A percentile compares a stretch with the other conserved stretches of the same genome.
These are phyloP conservation scores for Alloscopus bannaensis DNA, from an alignment of 2,888 invertebrate genomes.

Conservation along the genomic window DNA sequence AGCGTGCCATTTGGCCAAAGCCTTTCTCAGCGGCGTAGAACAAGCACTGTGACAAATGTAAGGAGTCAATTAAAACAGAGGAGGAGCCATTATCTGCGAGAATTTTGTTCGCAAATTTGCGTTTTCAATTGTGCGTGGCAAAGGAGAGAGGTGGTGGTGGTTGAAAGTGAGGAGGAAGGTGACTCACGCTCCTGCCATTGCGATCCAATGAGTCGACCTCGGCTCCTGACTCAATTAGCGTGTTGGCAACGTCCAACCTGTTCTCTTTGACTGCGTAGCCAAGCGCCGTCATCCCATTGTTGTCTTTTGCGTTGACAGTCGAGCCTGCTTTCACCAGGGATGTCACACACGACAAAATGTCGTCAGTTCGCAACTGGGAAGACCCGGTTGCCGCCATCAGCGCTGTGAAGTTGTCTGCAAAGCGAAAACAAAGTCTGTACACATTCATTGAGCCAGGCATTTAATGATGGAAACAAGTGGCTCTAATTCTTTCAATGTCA, in stretches of 20 bases:
- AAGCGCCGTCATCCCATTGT: constrained; percentile 58
- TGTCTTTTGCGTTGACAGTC: constrained; percentile 49
- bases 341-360: constrained; percentile 37
- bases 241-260: constrained; percentile 45
- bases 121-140: too few relatives aligned
- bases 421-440: too few relatives aligned
- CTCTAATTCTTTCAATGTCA: too few relatives aligned
- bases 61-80: too few relatives aligned
- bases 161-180: not conserved
- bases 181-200: constrained; percentile 57
- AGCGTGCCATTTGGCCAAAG: constrained; percentile 34
- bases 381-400: constrained; percentile 65
- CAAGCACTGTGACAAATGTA: constrained; percentile 37
- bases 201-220: constrained; percentile 53
- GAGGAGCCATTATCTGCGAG: too few relatives aligned
- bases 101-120: too few relatives aligned
- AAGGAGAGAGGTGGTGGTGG: constrained; percentile 4
- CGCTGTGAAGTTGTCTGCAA: constrained; percentile 62
- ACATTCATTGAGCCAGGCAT: too few relatives aligned
- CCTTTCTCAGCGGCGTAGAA: constrained; percentile 63
- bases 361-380: constrained; percentile 45
- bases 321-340: constrained; percentile 50
- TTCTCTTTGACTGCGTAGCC: constrained; percentile 64
- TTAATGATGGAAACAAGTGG: too few relatives aligned
- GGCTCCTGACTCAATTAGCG: constrained; percentile 58